These are phyloP conservation scores for Pomatostomus ruficeps DNA, from an alignment of 2,113 vertebrate species.

Conservation along the genomic window DNA sequence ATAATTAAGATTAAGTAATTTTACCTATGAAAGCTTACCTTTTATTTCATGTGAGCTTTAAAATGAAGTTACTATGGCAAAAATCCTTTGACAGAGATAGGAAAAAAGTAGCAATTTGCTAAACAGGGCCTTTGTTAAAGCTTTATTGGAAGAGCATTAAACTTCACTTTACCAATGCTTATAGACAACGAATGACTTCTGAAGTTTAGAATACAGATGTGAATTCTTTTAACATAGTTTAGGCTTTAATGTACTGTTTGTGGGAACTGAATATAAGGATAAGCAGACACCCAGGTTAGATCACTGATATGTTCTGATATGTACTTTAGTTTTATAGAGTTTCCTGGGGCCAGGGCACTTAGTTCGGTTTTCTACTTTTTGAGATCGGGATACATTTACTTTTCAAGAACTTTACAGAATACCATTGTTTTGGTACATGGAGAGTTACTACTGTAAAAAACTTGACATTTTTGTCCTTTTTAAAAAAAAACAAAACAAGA, in stretches of 20 bases:
- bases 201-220: background rate
- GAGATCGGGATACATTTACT: background rate
- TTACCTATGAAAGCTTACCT: background rate
- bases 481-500: background rate
- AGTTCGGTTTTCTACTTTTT: background rate
- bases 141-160: background rate
- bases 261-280: background rate
- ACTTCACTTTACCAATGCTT: background rate
- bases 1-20: background rate
- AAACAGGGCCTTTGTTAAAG: background rate
- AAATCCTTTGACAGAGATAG: background rate
- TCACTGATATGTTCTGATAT: accelerated
- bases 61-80: background rate
- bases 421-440: background rate
- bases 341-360: background rate
- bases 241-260: background rate
- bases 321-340: background rate
- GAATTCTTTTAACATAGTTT: background rate
- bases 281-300: background rate
- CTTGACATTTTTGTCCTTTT: background rate
- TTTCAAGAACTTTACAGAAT: background rate
- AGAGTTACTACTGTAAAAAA: background rate
- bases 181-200: background rate
- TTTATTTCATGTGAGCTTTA: background rate
- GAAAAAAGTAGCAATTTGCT: background rate